phyloP scores from a whole-genome alignment of 2,113 vertebrate species.

The Salvator merianae region DNA sequence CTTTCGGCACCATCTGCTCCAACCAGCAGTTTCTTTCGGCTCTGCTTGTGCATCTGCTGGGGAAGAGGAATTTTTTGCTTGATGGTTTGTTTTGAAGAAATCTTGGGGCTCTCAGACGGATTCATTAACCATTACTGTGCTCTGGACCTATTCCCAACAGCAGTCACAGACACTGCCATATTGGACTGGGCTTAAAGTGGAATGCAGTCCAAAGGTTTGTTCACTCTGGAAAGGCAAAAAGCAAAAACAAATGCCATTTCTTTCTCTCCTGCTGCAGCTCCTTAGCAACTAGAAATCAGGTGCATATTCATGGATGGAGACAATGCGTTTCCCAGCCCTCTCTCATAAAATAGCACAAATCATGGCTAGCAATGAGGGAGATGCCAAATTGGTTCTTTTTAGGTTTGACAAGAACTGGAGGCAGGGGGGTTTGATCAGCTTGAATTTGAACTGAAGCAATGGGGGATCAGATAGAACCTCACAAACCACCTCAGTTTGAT shows the following conservation, averaged over 20 bases:
- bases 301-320: too few relatives aligned
- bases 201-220: not conserved
- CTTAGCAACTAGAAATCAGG: not conserved
- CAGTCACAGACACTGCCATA: not conserved
- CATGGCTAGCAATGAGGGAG: too few relatives aligned
- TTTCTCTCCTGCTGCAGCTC: not conserved
- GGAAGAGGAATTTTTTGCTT: constrained; percentile 71
- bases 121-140: constrained; percentile 64
- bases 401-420: too few relatives aligned
- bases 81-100: constrained; percentile 78
- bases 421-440: too few relatives aligned
- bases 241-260: not conserved
- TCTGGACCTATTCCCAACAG: not conserved
- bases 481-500: too few relatives aligned
- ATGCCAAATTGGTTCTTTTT: too few relatives aligned
- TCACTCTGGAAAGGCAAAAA: not conserved
- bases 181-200: not conserved
- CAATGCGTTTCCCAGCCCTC: not conserved
- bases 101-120: constrained; percentile 53
- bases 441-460: too few relatives aligned
- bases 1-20: constrained; percentile 84
- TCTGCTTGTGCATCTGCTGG: constrained; percentile 78
- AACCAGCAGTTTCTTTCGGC: constrained; percentile 76
- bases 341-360: not conserved
- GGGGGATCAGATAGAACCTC: too few relatives aligned